These are phyloP conservation scores for Amiota mariae DNA, from an alignment of 2,888 invertebrate species.

Conservation along the genomic window DNA sequence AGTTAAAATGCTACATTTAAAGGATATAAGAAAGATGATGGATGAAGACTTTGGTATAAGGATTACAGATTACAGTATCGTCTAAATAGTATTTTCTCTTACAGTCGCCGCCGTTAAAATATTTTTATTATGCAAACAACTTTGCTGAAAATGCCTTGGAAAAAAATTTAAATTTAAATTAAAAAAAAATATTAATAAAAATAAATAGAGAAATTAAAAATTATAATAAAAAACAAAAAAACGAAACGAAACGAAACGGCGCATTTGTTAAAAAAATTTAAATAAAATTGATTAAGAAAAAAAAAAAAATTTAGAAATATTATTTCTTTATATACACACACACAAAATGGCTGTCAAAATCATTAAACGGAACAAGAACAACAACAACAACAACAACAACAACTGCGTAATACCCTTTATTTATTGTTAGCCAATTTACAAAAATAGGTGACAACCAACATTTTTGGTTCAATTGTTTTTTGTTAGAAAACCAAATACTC, in stretches of 20 bases:
- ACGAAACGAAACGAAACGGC: too few species aligned
- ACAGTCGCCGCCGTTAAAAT: slow-evolving; percentile 7
- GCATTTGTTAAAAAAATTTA: neutral
- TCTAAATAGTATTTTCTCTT: neutral
- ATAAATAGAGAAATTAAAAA: slow-evolving; percentile 8
- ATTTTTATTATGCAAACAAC: slow-evolving; percentile 33
- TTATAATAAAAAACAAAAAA: slow-evolving; percentile 11
- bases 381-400: slow-evolving; percentile 7
- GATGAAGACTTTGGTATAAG: neutral
- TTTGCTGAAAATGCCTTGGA: slow-evolving; percentile 63
- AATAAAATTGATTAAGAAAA: neutral
- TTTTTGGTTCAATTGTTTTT: too few species aligned
- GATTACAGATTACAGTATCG: too few species aligned
- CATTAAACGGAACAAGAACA: neutral
- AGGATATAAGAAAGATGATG: neutral
- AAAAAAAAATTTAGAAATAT: slow-evolving; percentile 15
- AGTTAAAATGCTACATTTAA: too few species aligned
- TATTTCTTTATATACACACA: neutral
- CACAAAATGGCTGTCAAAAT: slow-evolving; percentile 12
- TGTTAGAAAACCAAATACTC: too few species aligned
- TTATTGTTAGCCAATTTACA: too few species aligned
- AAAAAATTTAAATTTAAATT: slow-evolving; percentile 9
- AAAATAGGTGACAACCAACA: too few species aligned
- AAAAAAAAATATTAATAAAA: slow-evolving; percentile 11
- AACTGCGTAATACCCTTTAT: neutral